Conservation (phyloP, 2,113 vertebrate species). For the Struthidea cinerea region DNA sequence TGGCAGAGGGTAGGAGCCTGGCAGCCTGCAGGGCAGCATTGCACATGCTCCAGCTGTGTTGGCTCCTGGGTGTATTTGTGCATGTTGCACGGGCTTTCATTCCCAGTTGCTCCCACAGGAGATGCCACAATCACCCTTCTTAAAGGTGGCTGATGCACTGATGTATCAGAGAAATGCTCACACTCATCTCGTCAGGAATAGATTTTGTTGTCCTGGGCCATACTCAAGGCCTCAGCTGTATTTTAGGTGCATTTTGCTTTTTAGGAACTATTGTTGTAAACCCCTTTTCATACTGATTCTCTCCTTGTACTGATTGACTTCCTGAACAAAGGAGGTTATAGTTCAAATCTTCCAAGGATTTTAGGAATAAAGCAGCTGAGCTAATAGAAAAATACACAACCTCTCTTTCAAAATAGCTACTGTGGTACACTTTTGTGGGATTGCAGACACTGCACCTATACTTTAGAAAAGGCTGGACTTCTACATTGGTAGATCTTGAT, state of each 20-base stretch:
- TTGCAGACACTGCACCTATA: not conserved
- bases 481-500: not conserved
- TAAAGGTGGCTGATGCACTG: not conserved
- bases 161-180: not conserved
- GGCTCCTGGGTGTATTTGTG: not conserved
- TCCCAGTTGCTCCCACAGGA: not conserved
- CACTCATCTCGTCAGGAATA: not conserved
- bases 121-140: not conserved
- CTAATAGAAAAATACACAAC: not conserved
- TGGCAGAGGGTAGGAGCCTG: not conserved
- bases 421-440: not conserved
- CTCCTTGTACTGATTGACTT: not conserved
- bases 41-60: not conserved
- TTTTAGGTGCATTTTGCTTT: not conserved
- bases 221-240: not conserved
- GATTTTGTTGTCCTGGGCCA: not conserved
- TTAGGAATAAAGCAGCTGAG: not conserved
- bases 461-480: not conserved
- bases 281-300: not conserved
- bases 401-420: not conserved
- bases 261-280: not conserved
- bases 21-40: not conserved
- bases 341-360: not conserved
- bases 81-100: not conserved
- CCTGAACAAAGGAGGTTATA: not conserved